These are phyloP conservation scores for Bolborhynchus lineola DNA, from an alignment of 2,113 vertebrate species.

Conservation along the genomic window DNA sequence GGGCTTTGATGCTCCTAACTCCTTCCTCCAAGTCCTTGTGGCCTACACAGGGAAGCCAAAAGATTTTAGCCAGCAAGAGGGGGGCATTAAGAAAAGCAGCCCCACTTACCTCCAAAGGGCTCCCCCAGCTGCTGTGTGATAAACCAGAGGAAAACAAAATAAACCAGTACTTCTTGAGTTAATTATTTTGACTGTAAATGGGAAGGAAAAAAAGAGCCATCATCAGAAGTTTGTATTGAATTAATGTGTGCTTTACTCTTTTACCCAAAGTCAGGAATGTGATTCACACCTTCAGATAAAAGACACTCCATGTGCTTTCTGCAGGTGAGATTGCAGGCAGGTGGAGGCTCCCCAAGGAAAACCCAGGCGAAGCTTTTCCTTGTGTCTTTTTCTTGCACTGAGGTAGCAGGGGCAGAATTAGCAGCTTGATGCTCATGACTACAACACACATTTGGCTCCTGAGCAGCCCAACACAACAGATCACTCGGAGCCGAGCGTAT, in stretches of 20 bases:
- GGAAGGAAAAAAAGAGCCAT: background rate
- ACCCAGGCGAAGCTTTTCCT: background rate
- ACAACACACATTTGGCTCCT: background rate
- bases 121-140: background rate
- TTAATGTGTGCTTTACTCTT: background rate
- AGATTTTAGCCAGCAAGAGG: background rate
- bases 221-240: background rate
- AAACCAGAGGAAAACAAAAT: background rate
- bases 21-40: background rate
- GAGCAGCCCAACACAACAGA: slow-evolving; percentile 45
- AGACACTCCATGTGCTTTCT: background rate
- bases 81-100: background rate
- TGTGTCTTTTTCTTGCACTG: background rate
- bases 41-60: background rate
- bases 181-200: background rate
- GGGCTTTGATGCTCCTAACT: background rate
- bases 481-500: background rate
- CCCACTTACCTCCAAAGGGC: rapidly evolving
- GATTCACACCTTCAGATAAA: background rate
- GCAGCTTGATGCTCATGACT: background rate
- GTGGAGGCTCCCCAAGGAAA: background rate
- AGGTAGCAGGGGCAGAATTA: background rate
- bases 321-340: background rate
- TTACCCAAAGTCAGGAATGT: background rate
- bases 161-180: background rate